Evolutionary conservation across 2,888 invertebrate species (phyloP), one percentile per base, ranked within the genome.

Genomic region (Idaea straminata): DNA sequence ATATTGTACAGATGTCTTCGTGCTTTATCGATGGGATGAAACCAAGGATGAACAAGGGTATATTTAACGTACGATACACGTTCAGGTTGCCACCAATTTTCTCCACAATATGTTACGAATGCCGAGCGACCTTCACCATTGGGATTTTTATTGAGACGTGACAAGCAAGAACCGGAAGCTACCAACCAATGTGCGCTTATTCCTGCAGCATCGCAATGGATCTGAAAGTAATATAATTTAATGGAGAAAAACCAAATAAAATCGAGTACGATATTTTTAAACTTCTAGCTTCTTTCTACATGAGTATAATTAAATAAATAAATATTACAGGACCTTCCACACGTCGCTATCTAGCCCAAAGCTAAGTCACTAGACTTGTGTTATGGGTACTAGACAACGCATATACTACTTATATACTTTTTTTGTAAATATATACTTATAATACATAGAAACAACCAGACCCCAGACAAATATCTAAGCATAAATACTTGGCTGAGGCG

Each of bases 141-240:
- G 13, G 77, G 74, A 10, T 80, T 80, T 38, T 78, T 81, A 35
- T 77, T 80, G 58, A 84, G 81, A n/a, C 88, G 84, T 10, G 88
- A 84, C 7, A 91, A 74, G 68, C 91, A 91, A 0, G 89, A 79
- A 0, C 83, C 91, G 6, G 91, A 80, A 7, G 86, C 83, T 35
- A 91, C 71, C 34, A 91, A 69, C 91, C 91, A 91, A 72, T 91
- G 87, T 3, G 83, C 77, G 70, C 85, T 91, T 57, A 91, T 81
- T 10, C 83, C 83, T 13, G 89, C 91, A 15, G 89, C 88, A 66
- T 91, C 91, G 69, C 91, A 91, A 66, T 83, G 82, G 60, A 90
- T 82, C 91, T 91, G 69, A 59, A 77, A 77, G 65, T 34, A 25
- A 35, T 25, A 63, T 60, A 10, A 36, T 36, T 36, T 7, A 7